Conservation (phyloP, 92 coral and sea anemone species). For the Ricordea florida region DNA sequence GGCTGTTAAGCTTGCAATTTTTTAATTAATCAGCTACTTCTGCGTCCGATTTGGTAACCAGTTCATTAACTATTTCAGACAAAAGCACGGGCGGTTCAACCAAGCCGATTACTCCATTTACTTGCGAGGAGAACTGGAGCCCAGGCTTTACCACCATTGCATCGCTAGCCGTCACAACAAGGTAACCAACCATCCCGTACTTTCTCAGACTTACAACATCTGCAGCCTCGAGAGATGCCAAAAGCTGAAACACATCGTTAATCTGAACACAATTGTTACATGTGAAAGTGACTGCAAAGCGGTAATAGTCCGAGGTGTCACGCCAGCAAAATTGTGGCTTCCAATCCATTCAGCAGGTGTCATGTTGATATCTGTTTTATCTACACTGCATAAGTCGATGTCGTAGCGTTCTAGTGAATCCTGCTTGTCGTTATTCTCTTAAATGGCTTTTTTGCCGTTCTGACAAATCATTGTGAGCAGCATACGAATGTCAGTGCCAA, state of each 20-base stretch:
- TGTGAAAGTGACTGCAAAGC: slow-evolving; percentile 10
- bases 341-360: slow-evolving; percentile 45
- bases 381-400: too few species aligned
- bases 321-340: slow-evolving; percentile 48
- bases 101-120: slow-evolving; percentile 47
- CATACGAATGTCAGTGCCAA: too few species aligned
- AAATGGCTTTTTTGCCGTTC: too few species aligned
- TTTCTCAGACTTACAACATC: slow-evolving; percentile 30
- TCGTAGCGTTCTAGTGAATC: too few species aligned
- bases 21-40: slow-evolving; percentile 27
- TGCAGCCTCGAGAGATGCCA: slow-evolving; percentile 12
- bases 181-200: slow-evolving; percentile 36
- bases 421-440: too few species aligned
- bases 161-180: slow-evolving; percentile 47
- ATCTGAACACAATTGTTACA: slow-evolving; percentile 29
- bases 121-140: slow-evolving; percentile 51
- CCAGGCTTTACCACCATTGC: slow-evolving; percentile 65
- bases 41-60: slow-evolving; percentile 36
- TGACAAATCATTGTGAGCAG: too few species aligned
- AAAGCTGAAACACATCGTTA: slow-evolving; percentile 35
- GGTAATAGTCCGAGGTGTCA: slow-evolving; percentile 26
- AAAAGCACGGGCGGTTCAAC: slow-evolving; percentile 31
- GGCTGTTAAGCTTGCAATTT: slow-evolving; percentile 47
- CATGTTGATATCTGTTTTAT: slow-evolving; percentile 36
- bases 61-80: slow-evolving; percentile 28